These are phyloP conservation scores for Sabatieria punctata DNA, from an alignment of 2,888 invertebrate species.

Conservation along the genomic window DNA sequence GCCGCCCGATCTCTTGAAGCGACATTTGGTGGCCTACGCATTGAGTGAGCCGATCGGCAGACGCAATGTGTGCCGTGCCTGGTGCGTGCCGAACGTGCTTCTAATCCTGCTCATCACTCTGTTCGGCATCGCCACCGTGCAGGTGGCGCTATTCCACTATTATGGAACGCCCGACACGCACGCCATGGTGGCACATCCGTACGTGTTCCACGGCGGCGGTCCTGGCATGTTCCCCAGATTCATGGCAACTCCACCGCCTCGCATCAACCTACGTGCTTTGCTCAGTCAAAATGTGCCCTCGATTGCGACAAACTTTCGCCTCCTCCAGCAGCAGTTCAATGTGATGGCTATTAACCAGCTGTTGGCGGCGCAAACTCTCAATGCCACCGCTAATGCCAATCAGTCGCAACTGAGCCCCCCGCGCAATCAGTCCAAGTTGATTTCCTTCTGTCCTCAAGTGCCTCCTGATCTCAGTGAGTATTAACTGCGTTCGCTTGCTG, in stretches of 20 bases:
- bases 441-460: not conserved
- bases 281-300: constrained; percentile 9
- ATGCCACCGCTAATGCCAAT: too few species aligned
- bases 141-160: constrained; percentile 2
- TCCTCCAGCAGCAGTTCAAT: constrained; percentile 2
- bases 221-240: not conserved
- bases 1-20: too few species aligned
- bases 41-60: not conserved
- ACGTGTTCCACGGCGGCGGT: not conserved
- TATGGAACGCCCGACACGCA: not conserved
- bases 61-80: not conserved
- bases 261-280: constrained; percentile 7
- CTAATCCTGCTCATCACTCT: constrained; percentile 1
- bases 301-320: not conserved
- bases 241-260: not conserved
- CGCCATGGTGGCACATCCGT: not conserved
- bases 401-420: too few species aligned
- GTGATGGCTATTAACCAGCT: not conserved
- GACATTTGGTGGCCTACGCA: too few species aligned
- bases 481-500: too few species aligned
- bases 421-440: too few species aligned
- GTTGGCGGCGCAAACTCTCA: too few species aligned
- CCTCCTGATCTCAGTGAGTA: not conserved
- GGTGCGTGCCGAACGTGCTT: constrained; percentile 1
- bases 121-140: constrained; percentile 1